These are phyloP conservation scores for Oncorhynchus clarkii DNA, from an alignment of 2,113 vertebrate genomes.

Conservation along the genomic window DNA sequence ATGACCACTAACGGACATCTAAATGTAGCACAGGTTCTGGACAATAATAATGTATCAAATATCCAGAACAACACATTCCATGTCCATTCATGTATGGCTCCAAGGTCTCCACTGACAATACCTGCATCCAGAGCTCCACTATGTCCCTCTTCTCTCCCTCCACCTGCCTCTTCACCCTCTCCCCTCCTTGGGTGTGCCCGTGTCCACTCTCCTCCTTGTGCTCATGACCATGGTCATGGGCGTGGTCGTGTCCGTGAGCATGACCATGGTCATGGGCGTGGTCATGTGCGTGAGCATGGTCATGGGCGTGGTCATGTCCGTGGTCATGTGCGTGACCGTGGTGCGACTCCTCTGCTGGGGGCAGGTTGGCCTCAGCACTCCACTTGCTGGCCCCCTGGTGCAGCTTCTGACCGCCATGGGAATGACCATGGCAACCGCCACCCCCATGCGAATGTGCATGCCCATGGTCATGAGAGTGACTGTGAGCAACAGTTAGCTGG, in stretches of 20 bases:
- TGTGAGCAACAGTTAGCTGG: constrained; percentile 48
- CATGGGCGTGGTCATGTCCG: background rate
- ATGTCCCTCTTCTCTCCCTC: constrained; percentile 65
- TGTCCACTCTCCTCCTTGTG: constrained; percentile 33
- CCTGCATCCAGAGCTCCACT: constrained; percentile 85
- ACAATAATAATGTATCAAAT: no score
- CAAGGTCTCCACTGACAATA: constrained; percentile 39
- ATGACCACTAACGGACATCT: no score
- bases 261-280: constrained; percentile 23
- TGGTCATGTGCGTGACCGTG: constrained; percentile 39
- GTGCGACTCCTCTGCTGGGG: constrained; percentile 42
- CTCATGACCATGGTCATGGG: constrained; percentile 19
- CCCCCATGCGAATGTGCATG: constrained; percentile 66
- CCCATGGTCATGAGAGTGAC: constrained; percentile 61
- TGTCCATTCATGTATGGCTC: background rate
- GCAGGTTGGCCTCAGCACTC: constrained; percentile 75
- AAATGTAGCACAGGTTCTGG: no score
- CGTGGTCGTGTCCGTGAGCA: constrained; percentile 48
- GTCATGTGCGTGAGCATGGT: constrained; percentile 40
- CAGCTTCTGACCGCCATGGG: constrained; percentile 63
- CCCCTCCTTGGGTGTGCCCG: constrained; percentile 24
- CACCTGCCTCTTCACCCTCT: constrained; percentile 44
- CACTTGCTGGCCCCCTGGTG: constrained; percentile 78
- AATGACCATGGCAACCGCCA: constrained; percentile 56
- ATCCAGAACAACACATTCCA: no score